Percentiles rank a stretch among this genome's conserved stretches.
These are phyloP conservation scores for Synergus itoensis DNA, from an alignment of 2,888 invertebrate genomes.

Conservation along the genomic window DNA sequence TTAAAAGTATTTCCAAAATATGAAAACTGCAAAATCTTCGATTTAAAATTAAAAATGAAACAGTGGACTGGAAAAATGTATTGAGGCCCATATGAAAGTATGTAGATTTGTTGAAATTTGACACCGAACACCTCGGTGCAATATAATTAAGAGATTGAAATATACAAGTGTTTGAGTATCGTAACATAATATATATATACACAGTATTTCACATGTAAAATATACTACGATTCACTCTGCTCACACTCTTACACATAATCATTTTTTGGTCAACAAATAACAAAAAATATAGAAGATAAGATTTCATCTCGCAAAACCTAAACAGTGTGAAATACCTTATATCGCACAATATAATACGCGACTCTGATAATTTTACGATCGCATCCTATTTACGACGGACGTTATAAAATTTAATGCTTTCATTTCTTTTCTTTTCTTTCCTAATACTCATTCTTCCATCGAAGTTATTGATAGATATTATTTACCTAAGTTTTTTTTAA, in stretches of 20 bases:
- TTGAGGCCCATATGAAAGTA: neutral
- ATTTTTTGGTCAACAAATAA: constrained; percentile 59
- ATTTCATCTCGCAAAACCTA: constrained; percentile 48
- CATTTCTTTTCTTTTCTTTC: neutral
- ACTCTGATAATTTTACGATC: constrained; percentile 34
- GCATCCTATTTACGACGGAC: constrained; percentile 22
- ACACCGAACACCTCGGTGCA: constrained; percentile 50
- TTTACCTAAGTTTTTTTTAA: neutral
- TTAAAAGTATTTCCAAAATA: neutral
- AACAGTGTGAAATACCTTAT: constrained; percentile 35
- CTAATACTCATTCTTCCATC: constrained; percentile 35
- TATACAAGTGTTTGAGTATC: constrained; percentile 71
- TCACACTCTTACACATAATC: constrained; percentile 47
- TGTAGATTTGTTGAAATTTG: constrained; percentile 20
- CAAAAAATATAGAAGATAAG: constrained; percentile 62
- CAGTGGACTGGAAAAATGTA: constrained; percentile 9
- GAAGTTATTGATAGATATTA: neutral
- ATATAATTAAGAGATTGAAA: constrained; percentile 71
- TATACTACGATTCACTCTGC: constrained; percentile 54
- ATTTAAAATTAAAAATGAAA: neutral
- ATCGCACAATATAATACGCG: constrained; percentile 36
- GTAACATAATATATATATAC: constrained; percentile 62
- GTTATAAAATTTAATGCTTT: constrained; percentile 19
- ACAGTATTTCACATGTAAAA: constrained; percentile 13
- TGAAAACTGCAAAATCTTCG: neutral